Conservation (phyloP, 2,113 vertebrate genomes). For the Fulmarus glacialis region DNA sequence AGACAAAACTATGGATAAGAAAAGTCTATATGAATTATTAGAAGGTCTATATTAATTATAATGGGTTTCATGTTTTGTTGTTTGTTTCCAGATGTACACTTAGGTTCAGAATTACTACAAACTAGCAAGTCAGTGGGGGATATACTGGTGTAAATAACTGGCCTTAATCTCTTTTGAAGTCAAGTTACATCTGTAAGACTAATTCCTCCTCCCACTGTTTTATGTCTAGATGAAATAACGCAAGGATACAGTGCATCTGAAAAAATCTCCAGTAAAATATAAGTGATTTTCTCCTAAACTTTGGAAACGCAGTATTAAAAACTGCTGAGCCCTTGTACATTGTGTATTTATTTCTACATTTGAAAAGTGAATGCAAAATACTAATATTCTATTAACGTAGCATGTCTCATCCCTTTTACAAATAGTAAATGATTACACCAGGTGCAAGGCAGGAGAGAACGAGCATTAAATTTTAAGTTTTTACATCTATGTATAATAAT, state of each 20-base stretch:
- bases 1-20: neutral
- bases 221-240: neutral
- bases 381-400: neutral
- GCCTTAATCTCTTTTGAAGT: conserved; percentile 14
- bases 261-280: neutral
- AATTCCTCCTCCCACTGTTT: neutral
- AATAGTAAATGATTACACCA: neutral
- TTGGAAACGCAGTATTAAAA: neutral
- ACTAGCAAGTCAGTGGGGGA: neutral
- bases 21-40: neutral
- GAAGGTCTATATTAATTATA: neutral
- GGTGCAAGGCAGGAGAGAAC: neutral
- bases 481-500: neutral
- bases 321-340: neutral
- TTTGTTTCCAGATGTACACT: neutral
- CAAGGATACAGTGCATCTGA: neutral
- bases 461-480: neutral
- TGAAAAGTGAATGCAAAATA: neutral
- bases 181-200: neutral
- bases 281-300: neutral
- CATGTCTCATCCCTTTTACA: neutral
- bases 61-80: neutral
- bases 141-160: neutral
- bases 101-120: neutral
- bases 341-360: neutral